These are phyloP conservation scores for Atopsyche davidsoni DNA, from an alignment of 1,140 invertebrate genomes.

Conservation along the genomic window DNA sequence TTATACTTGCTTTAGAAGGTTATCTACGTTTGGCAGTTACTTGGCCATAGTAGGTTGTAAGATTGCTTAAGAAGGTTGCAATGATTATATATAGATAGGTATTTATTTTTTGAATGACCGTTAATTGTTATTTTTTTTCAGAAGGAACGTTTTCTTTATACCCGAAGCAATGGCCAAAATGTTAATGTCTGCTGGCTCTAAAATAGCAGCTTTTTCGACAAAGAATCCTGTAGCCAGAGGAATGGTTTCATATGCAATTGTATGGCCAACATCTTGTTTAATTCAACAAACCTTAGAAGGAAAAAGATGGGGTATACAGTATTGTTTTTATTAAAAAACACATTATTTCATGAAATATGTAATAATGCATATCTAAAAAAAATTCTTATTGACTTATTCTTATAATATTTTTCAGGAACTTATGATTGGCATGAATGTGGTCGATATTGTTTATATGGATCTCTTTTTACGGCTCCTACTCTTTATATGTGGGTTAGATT, in stretches of 20 bases:
- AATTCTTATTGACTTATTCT: background rate
- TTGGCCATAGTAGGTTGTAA: too few relatives aligned
- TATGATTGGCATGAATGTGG: slow-evolving; percentile 53
- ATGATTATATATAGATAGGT: too few relatives aligned
- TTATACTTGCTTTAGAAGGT: too few relatives aligned
- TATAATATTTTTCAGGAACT: slow-evolving; percentile 30
- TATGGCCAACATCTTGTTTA: slow-evolving; percentile 29
- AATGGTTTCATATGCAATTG: slow-evolving; percentile 25
- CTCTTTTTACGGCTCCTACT: slow-evolving; percentile 64
- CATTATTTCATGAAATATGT: background rate
- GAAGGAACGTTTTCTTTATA: too few relatives aligned
- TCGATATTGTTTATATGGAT: slow-evolving; percentile 63
- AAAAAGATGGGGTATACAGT: slow-evolving; percentile 25
- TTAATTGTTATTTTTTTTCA: too few relatives aligned
- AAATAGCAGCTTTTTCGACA: slow-evolving; percentile 18
- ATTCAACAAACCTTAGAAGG: slow-evolving; percentile 26
- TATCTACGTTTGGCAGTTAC: too few relatives aligned
- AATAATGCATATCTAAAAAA: background rate
- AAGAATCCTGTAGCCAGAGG: slow-evolving; percentile 26
- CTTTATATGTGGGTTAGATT: slow-evolving; percentile 64
- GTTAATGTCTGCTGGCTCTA: slow-evolving; percentile 9
- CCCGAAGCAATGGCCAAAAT: background rate
- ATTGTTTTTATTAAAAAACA: background rate
- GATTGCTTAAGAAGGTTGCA: too few relatives aligned
- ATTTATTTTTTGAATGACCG: too few relatives aligned